Evolutionary conservation across 2,113 vertebrate species (phyloP).

Genomic region (Pithys albifrons): DNA sequence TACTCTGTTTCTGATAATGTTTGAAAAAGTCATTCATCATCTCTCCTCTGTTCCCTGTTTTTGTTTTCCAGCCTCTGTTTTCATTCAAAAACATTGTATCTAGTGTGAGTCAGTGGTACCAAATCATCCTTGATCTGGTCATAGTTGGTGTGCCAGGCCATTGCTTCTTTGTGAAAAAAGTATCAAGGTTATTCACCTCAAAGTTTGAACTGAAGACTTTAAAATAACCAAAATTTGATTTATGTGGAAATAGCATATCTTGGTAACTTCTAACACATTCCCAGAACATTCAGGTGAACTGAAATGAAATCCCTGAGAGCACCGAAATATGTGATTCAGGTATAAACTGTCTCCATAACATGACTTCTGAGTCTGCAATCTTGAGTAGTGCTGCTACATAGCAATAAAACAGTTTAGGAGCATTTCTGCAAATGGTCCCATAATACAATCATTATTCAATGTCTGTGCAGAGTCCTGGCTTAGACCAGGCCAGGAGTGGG

Average conservation of each 20-base stretch:
- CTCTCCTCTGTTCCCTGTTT: not conserved
- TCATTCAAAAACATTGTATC: not conserved
- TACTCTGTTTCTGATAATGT: not conserved
- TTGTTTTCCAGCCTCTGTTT: not conserved
- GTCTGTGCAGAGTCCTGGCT: not conserved
- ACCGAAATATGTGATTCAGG: not conserved
- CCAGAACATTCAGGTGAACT: not conserved
- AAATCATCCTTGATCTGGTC: not conserved
- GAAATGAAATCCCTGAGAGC: not conserved
- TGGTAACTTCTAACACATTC: not conserved
- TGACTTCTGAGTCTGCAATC: not conserved
- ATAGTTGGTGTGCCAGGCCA: not conserved
- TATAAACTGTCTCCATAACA: not conserved
- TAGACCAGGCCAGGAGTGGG: not conserved
- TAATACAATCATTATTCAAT: not conserved
- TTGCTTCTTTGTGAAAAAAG: not conserved
- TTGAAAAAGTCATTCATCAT: not conserved
- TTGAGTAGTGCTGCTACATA: rapidly evolving
- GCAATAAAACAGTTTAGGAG: not conserved
- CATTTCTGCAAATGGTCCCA: not conserved
- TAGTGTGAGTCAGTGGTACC: not conserved
- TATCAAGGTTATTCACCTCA: not conserved
- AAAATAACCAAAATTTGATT: not conserved
- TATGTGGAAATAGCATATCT: not conserved
- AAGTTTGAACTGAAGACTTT: not conserved